These are phyloP conservation scores for Otis tarda DNA, from an alignment of 2,113 vertebrate species.

Conservation along the genomic window DNA sequence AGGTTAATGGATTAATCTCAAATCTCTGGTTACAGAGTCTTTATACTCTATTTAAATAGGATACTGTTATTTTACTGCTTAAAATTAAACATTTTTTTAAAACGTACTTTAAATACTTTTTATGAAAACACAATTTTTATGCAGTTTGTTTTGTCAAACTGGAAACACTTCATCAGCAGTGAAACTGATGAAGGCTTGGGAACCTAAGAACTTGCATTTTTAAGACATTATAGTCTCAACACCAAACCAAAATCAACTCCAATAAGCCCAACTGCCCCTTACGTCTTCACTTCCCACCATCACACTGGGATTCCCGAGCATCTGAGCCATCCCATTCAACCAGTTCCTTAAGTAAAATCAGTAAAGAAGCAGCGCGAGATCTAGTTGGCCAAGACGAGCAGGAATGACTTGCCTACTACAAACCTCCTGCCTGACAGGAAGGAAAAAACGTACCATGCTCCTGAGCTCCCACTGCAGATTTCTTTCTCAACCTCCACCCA, in stretches of 20 bases:
- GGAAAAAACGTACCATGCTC: not conserved
- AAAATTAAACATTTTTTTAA: not conserved
- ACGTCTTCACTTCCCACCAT: not conserved
- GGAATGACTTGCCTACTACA: not conserved
- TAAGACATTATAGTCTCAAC: not conserved
- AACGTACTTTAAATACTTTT: not conserved
- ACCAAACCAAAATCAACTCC: not conserved
- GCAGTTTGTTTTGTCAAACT: not conserved
- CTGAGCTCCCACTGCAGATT: not conserved
- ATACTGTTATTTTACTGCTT: not conserved
- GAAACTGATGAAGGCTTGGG: not conserved
- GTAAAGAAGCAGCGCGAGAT: not conserved
- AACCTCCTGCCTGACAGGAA: not conserved
- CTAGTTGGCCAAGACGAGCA: rapidly evolving
- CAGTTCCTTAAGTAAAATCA: not conserved
- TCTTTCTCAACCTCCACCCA: not conserved
- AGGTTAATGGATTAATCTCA: not conserved
- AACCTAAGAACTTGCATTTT: not conserved
- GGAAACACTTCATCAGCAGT: not conserved
- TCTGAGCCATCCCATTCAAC: not conserved
- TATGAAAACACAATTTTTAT: not conserved
- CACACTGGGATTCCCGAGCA: not conserved
- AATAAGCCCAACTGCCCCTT: not conserved
- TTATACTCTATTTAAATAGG: not conserved
- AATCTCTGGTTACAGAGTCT: not conserved